These are phyloP conservation scores for Akabosia matsudoensis DNA, from an alignment of 1,140 invertebrate genomes.

Conservation along the genomic window DNA sequence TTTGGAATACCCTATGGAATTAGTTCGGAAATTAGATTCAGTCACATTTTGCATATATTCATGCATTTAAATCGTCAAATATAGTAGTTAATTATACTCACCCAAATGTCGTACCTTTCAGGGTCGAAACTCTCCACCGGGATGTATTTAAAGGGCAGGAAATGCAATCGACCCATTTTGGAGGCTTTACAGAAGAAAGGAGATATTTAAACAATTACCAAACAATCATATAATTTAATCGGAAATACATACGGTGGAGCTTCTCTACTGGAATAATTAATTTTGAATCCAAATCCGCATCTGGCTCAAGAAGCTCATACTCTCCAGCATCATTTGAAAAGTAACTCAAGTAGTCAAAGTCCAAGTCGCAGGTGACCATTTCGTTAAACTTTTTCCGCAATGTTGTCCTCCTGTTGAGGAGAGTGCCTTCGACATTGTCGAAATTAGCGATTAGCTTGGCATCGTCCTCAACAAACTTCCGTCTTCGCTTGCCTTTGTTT, in stretches of 20 bases:
- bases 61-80: background rate
- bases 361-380: conserved; percentile 34
- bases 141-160: conserved; percentile 25
- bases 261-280: too few species aligned
- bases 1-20: too few species aligned
- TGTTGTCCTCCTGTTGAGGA: conserved; percentile 10
- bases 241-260: too few species aligned
- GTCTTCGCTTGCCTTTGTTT: conserved; percentile 9
- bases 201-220: too few species aligned
- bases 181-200: too few species aligned
- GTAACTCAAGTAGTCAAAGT: conserved; percentile 37
- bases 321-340: background rate
- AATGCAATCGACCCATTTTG: conserved; percentile 7
- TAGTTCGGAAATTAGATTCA: too few species aligned
- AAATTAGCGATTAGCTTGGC: conserved; percentile 28
- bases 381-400: conserved; percentile 34
- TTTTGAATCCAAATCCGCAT: too few species aligned
- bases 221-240: too few species aligned
- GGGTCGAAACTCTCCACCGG: conserved; percentile 22
- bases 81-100: background rate
- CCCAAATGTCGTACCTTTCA: conserved; percentile 30
- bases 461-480: conserved; percentile 36
- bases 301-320: background rate
- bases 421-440: conserved; percentile 31
- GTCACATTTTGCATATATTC: too few species aligned